Evolutionary conservation across 2,888 invertebrate species (phyloP), one percentile per base, ranked within the genome.

Genomic region (Noctua pronuba): DNA sequence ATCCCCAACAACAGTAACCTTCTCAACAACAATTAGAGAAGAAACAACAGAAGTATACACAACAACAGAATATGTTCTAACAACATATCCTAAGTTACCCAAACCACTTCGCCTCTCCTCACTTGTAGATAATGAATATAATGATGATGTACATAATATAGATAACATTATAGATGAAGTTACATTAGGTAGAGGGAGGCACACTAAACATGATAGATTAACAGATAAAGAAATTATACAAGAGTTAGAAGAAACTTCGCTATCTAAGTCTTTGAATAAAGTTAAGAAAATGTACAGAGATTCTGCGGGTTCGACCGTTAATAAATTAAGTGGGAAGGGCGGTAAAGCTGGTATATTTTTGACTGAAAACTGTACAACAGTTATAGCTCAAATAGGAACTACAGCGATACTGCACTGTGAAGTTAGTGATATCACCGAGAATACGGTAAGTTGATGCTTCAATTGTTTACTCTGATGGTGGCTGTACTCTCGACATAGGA

Each of bases 381-480:
- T 97, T 85, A 95, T 97, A 92, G 97, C 97, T 79, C 97, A 97
- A 93, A 97, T 97, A 88, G 97, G 97, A 74, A 97, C 97, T 16
- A 97, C 97, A 24, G 97, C 97, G 46, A 94, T 97, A 86, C 91
- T 97, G 75, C 97, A 97, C 90, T 97, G 97, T 92, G 97, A 97
- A 96, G 97, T 97, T 91, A 97, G 97, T 87, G 97, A 97, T 88
- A 97, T 97, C 71, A 97, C 97, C 60, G 97, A 97, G 91, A 97
- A 97, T 88, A 97, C 97, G 94, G 97, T 97, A 92, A 97, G 97
- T 94, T 28, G 4, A n/a, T 21, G 0, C 4, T 21, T 24, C 31
- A 0, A 11, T 52, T 72, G 35, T 21, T 46, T 4, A 41, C 1
- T 28, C 1, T 60, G 21, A 31, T 31, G 31, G 21, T 60, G 60